Percentiles rank a stretch among this genome's conserved stretches.
These are phyloP conservation scores for Cheilosia variabilis DNA, from an alignment of 2,888 invertebrate species.

Conservation along the genomic window DNA sequence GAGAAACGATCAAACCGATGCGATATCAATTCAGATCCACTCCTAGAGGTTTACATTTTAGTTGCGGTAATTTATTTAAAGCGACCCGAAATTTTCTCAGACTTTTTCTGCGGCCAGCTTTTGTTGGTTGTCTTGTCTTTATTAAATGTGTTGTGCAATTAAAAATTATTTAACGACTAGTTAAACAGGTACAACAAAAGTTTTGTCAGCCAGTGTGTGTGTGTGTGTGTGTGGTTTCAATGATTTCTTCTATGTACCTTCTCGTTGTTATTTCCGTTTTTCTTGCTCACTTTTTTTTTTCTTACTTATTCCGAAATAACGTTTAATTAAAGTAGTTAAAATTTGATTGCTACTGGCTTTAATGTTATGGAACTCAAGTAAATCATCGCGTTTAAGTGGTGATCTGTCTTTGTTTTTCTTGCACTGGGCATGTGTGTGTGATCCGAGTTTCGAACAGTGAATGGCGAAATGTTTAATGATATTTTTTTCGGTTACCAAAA, in stretches of 20 bases:
- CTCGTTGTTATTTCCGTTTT: slow-evolving; percentile 52
- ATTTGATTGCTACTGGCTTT: slow-evolving; percentile 70
- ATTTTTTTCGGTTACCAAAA: slow-evolving; percentile 22
- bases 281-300: slow-evolving; percentile 6
- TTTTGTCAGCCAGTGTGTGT: slow-evolving; percentile 31
- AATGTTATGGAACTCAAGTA: slow-evolving; percentile 61
- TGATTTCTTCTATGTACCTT: slow-evolving; percentile 49
- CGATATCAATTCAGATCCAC: slow-evolving; percentile 38
- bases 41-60: slow-evolving; percentile 13
- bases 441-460: slow-evolving; percentile 60
- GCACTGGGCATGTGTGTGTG: slow-evolving; percentile 11
- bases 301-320: slow-evolving; percentile 61
- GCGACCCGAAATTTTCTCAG: slow-evolving; percentile 51
- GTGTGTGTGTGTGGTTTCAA: slow-evolving; percentile 62
- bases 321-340: slow-evolving; percentile 72
- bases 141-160: slow-evolving; percentile 67
- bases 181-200: slow-evolving; percentile 67
- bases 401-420: slow-evolving; percentile 53
- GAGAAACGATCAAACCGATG: slow-evolving; percentile 22
- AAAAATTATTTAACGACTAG: slow-evolving; percentile 70
- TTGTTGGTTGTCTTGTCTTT: slow-evolving; percentile 41
- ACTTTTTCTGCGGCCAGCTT: slow-evolving; percentile 9
- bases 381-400: slow-evolving; percentile 52
- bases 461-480: slow-evolving; percentile 52
- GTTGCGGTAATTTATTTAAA: slow-evolving; percentile 15